Evolutionary conservation across 2,113 vertebrate species (phyloP).

Genomic region (Erpornis zantholeuca): DNA sequence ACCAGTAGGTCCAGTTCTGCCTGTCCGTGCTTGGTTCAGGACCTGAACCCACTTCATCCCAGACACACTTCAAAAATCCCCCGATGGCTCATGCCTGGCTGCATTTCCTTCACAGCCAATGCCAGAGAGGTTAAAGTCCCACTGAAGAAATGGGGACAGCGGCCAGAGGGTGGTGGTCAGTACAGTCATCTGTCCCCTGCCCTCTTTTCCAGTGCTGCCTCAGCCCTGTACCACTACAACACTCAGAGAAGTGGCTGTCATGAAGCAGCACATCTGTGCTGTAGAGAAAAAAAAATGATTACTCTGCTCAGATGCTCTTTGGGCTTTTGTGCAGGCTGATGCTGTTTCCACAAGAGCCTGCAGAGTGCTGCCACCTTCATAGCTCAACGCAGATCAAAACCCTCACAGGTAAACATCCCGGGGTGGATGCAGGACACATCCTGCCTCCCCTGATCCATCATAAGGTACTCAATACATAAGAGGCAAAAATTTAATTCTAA

Average conservation of each 20-base stretch:
- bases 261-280: neutral
- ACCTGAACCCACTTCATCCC: no score
- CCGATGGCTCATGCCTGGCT: accelerated
- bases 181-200: neutral
- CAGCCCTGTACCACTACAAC: neutral
- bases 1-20: neutral
- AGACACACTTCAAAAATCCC: neutral
- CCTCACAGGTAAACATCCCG: neutral
- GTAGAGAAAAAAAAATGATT: neutral
- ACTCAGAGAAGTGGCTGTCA: neutral
- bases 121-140: neutral
- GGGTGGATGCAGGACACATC: neutral
- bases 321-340: neutral
- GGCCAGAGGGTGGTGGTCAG: neutral
- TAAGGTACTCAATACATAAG: neutral
- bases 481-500: neutral
- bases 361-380: neutral
- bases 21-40: neutral
- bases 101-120: neutral
- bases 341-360: neutral
- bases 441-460: neutral
- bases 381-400: neutral
- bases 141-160: neutral
- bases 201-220: neutral
- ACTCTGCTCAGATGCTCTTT: neutral